Evolutionary conservation across 2,888 invertebrate species (phyloP).

Genomic region (Eristalinus aeneus): DNA sequence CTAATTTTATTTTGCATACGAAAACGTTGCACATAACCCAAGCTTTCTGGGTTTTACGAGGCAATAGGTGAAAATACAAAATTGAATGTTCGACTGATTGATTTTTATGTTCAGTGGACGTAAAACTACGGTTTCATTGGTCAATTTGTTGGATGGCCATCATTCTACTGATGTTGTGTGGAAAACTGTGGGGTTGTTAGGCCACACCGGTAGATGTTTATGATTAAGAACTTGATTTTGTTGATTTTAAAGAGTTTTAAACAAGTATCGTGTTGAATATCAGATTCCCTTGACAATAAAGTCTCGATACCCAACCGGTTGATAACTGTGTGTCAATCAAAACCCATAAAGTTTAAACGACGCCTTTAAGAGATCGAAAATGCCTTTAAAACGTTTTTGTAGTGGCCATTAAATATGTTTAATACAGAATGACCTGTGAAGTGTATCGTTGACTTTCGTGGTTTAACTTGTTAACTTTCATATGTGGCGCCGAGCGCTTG

Average conservation of each 20-base stretch:
- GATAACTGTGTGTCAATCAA: background rate
- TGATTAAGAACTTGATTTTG: conserved; percentile 28
- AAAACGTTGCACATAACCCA: conserved; percentile 41
- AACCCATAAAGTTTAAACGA: background rate
- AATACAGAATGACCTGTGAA: background rate
- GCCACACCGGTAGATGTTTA: conserved; percentile 25
- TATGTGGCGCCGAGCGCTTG: background rate
- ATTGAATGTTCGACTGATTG: background rate
- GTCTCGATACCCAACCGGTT: background rate
- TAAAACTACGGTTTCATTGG: background rate
- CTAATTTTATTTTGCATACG: conserved; percentile 51
- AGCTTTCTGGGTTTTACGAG: conserved; percentile 25
- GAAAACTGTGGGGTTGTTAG: background rate
- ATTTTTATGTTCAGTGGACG: background rate
- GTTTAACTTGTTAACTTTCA: background rate
- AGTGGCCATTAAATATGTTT: background rate
- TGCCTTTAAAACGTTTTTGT: background rate
- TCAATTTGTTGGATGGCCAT: background rate
- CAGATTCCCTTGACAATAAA: conserved; percentile 22
- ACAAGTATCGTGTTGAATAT: conserved; percentile 2
- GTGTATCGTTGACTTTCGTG: background rate
- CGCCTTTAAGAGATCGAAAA: background rate
- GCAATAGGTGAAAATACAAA: background rate
- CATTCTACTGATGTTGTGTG: background rate
- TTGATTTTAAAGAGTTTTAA: conserved; percentile 16